Evolutionary conservation across 2,113 vertebrate genomes (phyloP).

Genomic region (Balaeniceps rex): DNA sequence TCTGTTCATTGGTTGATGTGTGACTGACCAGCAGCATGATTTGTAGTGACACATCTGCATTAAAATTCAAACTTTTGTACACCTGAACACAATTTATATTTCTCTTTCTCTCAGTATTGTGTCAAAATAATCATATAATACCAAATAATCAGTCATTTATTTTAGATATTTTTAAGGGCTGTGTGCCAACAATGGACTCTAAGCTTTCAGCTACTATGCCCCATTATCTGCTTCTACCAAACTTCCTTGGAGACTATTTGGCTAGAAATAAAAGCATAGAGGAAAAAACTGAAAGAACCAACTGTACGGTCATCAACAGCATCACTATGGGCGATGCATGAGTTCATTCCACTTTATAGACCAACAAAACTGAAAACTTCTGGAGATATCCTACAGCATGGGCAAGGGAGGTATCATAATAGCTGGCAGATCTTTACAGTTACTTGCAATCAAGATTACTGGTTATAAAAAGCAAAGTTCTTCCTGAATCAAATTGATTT

Average conservation of each 20-base stretch:
- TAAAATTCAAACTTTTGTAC: neutral
- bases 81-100: neutral
- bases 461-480: neutral
- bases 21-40: neutral
- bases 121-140: neutral
- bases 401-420: neutral
- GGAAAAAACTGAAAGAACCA: neutral
- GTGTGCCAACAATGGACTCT: neutral
- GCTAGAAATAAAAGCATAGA: neutral
- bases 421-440: neutral
- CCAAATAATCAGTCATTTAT: neutral
- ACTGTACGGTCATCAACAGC: neutral
- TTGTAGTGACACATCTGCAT: neutral
- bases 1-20: accelerated
- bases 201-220: neutral
- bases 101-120: neutral
- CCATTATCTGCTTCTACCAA: neutral
- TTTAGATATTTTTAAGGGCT: neutral
- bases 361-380: neutral
- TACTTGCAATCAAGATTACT: neutral
- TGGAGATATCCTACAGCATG: neutral
- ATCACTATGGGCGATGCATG: neutral
- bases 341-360: neutral
- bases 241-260: neutral
- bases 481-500: neutral